A percentile compares a stretch with the other conserved stretches of the same genome.
phyloP scores from a whole-genome alignment of 2,888 invertebrate genomes.

The Pyrochroa serraticornis region DNA sequence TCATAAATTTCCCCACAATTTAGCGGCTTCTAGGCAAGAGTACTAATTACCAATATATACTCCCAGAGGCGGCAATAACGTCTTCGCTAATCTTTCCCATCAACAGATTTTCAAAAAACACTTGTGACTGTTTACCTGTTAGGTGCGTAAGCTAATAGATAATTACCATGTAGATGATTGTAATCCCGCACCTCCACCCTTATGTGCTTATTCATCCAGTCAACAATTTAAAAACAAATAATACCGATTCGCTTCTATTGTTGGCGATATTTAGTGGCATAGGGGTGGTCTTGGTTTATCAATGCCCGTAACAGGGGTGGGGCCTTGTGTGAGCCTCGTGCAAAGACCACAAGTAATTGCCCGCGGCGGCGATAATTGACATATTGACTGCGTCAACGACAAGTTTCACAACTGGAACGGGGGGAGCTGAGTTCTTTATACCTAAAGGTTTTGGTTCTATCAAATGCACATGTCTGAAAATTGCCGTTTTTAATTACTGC shows the following conservation, averaged over 20 bases:
- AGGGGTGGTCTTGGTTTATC: conserved; percentile 21
- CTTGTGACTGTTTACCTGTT: too few species aligned
- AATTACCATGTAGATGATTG: not conserved
- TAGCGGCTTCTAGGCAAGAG: too few species aligned
- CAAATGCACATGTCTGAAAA: conserved; percentile 3
- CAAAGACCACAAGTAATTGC: conserved; percentile 52
- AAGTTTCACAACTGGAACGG: conserved; percentile 35
- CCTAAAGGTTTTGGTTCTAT: not conserved
- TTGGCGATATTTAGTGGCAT: conserved; percentile 18
- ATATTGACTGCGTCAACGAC: conserved; percentile 55
- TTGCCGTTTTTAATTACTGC: too few species aligned
- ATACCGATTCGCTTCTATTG: conserved; percentile 5
- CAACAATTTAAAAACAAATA: not conserved
- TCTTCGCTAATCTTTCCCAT: too few species aligned
- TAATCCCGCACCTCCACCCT: not conserved
- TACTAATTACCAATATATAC: too few species aligned
- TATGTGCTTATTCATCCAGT: not conserved
- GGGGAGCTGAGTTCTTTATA: not conserved
- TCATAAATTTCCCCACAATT: too few species aligned
- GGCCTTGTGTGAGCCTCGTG: conserved; percentile 35
- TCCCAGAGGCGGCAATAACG: too few species aligned
- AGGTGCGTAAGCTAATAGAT: too few species aligned
- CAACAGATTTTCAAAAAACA: too few species aligned
- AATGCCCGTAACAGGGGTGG: conserved; percentile 22
- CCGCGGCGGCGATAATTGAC: conserved; percentile 54